Conservation (phyloP, 92 coral and sea anemone species). For the Palythoa caribaeorum region DNA sequence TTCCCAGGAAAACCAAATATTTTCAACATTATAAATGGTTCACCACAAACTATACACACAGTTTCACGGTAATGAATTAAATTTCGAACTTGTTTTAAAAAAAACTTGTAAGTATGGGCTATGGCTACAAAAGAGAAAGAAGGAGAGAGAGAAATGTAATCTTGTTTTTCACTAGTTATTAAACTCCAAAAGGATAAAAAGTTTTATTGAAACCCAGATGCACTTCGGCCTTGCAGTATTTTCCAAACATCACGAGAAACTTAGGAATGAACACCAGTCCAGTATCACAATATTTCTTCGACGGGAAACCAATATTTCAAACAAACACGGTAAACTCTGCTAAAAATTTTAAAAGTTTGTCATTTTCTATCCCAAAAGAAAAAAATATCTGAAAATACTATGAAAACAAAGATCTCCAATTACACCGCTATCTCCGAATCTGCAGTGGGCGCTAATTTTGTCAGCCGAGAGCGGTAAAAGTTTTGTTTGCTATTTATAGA, state of each 20-base stretch:
- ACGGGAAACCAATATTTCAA: constrained; percentile 27
- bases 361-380: neutral
- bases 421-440: constrained; percentile 21
- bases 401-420: constrained; percentile 25
- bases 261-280: constrained; percentile 23
- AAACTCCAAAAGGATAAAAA: neutral
- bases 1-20: constrained; percentile 50
- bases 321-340: neutral
- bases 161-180: neutral
- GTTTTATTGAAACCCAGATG: neutral
- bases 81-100: neutral
- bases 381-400: neutral
- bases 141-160: neutral
- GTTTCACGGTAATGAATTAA: neutral
- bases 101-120: no score
- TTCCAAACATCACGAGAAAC: constrained; percentile 20
- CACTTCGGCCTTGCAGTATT: neutral
- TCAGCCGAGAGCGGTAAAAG: neutral
- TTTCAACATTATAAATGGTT: constrained; percentile 36
- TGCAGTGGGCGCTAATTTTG: constrained; percentile 17
- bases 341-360: neutral
- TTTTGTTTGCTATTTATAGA: constrained; percentile 24
- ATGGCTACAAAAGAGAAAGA: no score
- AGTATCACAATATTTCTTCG: constrained; percentile 3
- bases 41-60: constrained; percentile 30